Percentiles rank a stretch among this genome's conserved stretches.
phyloP scores from a whole-genome alignment of 2,113 vertebrate genomes.

The Sebastes fasciatus region DNA sequence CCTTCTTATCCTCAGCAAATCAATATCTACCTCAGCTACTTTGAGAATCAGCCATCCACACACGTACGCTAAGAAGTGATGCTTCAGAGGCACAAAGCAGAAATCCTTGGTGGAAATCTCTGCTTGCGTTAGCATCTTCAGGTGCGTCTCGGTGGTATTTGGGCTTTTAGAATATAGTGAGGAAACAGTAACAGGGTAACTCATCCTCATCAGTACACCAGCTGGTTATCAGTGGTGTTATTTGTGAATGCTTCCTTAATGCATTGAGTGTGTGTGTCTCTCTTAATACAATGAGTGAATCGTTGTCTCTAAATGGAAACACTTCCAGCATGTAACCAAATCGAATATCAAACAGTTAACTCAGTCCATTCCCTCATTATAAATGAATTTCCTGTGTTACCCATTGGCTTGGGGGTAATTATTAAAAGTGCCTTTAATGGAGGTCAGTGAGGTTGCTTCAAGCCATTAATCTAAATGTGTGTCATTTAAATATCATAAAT shows the following conservation, averaged over 20 bases:
- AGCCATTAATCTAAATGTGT: constrained; percentile 73
- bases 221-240: constrained; percentile 10
- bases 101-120: constrained; percentile 66
- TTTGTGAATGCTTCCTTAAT: background rate
- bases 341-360: constrained; percentile 44
- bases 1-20: constrained; percentile 76
- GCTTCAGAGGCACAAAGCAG: constrained; percentile 67
- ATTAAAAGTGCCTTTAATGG: constrained; percentile 70
- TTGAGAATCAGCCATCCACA: constrained; percentile 73
- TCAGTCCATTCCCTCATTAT: constrained; percentile 31
- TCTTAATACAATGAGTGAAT: background rate
- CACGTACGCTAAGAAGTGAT: constrained; percentile 63
- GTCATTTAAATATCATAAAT: constrained; percentile 77
- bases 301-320: background rate
- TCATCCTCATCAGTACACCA: constrained; percentile 3
- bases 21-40: constrained; percentile 76
- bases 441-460: constrained; percentile 61
- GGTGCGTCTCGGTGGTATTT: constrained; percentile 34
- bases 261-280: background rate
- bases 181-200: constrained; percentile 14
- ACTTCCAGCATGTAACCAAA: constrained; percentile 11
- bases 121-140: constrained; percentile 66
- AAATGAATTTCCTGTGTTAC: constrained; percentile 46
- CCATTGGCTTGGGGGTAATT: constrained; percentile 49
- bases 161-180: constrained; percentile 15